phyloP scores from a whole-genome alignment of 2,888 invertebrate species.

The Leptinotarsa peninsularis region DNA sequence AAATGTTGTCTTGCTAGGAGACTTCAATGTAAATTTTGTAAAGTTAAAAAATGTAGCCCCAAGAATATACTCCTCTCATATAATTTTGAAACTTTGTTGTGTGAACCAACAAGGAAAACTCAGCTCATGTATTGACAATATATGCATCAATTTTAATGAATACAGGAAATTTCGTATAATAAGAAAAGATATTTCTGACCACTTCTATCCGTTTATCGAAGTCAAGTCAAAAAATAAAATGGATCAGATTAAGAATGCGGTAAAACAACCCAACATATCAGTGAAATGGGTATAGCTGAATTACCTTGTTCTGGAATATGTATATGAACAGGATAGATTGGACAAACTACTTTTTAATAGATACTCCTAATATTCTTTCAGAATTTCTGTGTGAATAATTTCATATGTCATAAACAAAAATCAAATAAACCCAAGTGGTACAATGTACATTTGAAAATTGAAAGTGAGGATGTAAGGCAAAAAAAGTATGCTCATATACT shows the following conservation, averaged over 20 bases:
- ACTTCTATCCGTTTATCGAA: background rate
- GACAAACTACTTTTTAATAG: background rate
- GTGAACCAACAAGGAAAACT: background rate
- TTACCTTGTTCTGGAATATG: background rate
- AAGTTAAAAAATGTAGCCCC: too few relatives aligned
- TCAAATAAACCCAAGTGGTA: background rate
- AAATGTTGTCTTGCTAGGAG: conserved; percentile 7
- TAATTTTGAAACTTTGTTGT: background rate
- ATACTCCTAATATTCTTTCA: too few relatives aligned
- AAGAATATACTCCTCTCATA: too few relatives aligned
- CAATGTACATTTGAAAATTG: background rate
- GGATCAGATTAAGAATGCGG: background rate
- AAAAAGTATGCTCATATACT: background rate
- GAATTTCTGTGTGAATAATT: too few relatives aligned
- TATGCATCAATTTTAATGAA: conserved; percentile 7
- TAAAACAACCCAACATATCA: background rate
- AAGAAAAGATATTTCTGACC: conserved; percentile 17
- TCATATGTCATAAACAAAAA: background rate
- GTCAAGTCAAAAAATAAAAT: background rate
- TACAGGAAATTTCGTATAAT: conserved; percentile 7
- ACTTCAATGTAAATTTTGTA: too few relatives aligned
- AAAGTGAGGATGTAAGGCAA: too few relatives aligned
- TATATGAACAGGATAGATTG: conserved; percentile 9
- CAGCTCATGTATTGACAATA: conserved; percentile 4
- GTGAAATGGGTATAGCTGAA: background rate